Conservation (phyloP, 2,113 vertebrate species). For the Campylomormyrus numenius region DNA sequence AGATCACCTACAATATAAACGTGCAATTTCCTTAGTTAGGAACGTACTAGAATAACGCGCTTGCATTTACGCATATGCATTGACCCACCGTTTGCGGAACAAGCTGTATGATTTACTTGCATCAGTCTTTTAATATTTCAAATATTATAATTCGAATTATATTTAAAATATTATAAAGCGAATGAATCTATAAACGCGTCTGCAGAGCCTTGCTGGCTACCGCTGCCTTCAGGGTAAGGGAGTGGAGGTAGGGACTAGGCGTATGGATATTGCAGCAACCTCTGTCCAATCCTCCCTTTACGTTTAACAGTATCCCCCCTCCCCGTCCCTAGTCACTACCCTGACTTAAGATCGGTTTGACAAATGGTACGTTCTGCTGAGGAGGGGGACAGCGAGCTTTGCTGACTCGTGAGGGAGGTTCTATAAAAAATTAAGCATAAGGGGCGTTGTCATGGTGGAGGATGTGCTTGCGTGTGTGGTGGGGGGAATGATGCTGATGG, state of each 20-base stretch:
- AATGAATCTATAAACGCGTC: background rate
- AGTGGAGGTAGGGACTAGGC: slow-evolving; percentile 26
- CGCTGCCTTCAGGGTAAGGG: slow-evolving; percentile 17
- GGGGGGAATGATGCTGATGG: background rate
- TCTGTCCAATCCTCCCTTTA: slow-evolving; percentile 29
- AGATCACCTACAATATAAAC: background rate
- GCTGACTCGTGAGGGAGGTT: slow-evolving; percentile 15
- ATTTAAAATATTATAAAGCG: background rate
- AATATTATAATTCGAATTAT: no score
- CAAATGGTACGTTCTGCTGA: slow-evolving; percentile 15
- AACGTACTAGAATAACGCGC: background rate
- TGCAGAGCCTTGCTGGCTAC: background rate
- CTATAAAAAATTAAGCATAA: slow-evolving; percentile 9
- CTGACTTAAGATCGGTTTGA: slow-evolving; percentile 15
- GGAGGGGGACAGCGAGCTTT: slow-evolving; percentile 10
- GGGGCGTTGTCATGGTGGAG: slow-evolving; percentile 17
- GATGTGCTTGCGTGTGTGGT: background rate
- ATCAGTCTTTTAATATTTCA: background rate
- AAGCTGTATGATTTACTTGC: background rate
- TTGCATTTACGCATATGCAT: background rate
- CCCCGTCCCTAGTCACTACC: slow-evolving; percentile 55
- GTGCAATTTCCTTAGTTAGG: background rate
- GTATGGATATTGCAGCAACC: slow-evolving; percentile 39
- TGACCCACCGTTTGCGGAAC: background rate
- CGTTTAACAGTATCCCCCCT: slow-evolving; percentile 38